phyloP scores from a whole-genome alignment of 2,797 vertebrate genomes.

The Lerista edwardsae region DNA sequence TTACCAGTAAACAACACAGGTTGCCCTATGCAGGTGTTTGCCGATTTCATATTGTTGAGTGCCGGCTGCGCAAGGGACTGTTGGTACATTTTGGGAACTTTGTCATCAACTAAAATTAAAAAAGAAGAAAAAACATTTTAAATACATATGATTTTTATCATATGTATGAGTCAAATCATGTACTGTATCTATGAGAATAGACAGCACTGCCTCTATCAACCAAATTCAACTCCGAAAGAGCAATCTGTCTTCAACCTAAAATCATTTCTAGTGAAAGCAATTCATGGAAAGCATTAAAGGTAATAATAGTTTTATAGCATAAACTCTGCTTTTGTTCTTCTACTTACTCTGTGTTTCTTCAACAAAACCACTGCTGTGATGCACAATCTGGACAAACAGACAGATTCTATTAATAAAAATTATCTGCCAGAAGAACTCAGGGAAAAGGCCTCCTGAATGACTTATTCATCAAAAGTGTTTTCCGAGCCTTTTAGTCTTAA shows the following conservation, averaged over 20 bases:
- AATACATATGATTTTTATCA: not conserved
- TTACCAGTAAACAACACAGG: constrained; percentile 85
- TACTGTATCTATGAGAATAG: too few relatives aligned
- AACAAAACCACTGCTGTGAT: not conserved
- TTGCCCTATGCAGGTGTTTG: constrained; percentile 83
- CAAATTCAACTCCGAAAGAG: not conserved
- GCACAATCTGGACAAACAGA: not conserved
- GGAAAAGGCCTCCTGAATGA: constrained; percentile 12
- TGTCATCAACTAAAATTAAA: constrained; percentile 81
- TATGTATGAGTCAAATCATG: not conserved
- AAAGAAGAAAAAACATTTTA: not conserved
- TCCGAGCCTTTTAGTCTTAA: not conserved
- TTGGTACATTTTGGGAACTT: constrained; percentile 83
- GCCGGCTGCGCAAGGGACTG: constrained; percentile 85
- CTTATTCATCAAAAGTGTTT: not conserved
- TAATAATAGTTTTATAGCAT: constrained; percentile 23
- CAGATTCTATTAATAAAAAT: constrained; percentile 4
- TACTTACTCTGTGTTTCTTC: not conserved
- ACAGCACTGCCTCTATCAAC: not conserved
- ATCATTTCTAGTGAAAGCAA: constrained; percentile 12
- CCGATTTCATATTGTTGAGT: constrained; percentile 86
- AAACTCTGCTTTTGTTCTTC: not conserved
- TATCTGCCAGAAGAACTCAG: constrained; percentile 16
- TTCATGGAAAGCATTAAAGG: not conserved
- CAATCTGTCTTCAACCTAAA: not conserved